phyloP scores from a whole-genome alignment of 1,140 invertebrate genomes.

The Apis cerana region DNA sequence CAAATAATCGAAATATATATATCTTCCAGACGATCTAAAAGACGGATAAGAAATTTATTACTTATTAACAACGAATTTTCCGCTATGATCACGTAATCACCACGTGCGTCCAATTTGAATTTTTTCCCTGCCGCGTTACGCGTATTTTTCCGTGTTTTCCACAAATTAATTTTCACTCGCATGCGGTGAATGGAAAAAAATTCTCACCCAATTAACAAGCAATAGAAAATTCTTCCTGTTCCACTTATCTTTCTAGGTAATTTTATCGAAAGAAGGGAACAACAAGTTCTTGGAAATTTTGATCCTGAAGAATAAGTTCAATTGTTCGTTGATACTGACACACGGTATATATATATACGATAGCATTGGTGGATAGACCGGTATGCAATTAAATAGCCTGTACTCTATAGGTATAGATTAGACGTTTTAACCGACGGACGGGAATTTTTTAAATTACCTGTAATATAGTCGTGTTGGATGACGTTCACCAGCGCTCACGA shows the following conservation, averaged over 20 bases:
- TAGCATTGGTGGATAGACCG: neutral
- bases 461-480: neutral
- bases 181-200: too few species aligned
- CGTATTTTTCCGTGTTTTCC: neutral
- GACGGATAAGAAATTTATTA: too few species aligned
- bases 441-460: constrained; percentile 21
- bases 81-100: too few species aligned
- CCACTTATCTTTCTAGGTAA: too few species aligned
- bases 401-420: neutral
- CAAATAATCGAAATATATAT: too few species aligned
- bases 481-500: neutral
- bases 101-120: too few species aligned
- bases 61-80: too few species aligned
- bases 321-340: neutral
- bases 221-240: too few species aligned
- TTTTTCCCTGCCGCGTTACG: neutral
- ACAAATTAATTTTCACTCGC: too few species aligned
- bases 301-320: too few species aligned
- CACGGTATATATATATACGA: neutral
- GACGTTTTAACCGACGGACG: neutral
- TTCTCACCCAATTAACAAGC: too few species aligned
- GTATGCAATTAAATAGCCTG: constrained; percentile 13
- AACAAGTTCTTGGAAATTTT: neutral
- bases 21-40: neutral
- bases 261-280: neutral